Evolutionary conservation across 1,140 invertebrate genomes (phyloP).

Genomic region (Bombus sibiricus): DNA sequence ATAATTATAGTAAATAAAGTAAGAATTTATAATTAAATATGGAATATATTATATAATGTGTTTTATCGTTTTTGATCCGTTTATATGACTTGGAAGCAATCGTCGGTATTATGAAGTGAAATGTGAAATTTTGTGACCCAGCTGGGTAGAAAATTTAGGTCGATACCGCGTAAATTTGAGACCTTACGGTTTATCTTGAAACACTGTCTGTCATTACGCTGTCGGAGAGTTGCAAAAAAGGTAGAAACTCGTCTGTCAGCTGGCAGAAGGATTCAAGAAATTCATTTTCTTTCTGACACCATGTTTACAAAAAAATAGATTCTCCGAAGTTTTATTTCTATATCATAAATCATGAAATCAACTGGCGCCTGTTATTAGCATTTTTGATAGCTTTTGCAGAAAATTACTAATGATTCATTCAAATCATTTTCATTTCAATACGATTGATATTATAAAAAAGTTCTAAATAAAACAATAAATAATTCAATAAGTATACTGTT

Average conservation of each 20-base stretch:
- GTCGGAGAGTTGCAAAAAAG: background rate
- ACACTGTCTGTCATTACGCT: background rate
- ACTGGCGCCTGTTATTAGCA: background rate
- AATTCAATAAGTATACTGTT: background rate
- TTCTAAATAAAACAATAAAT: background rate
- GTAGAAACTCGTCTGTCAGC: conserved; percentile 19
- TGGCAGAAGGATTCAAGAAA: conserved; percentile 12
- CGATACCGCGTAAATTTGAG: background rate
- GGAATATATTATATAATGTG: background rate
- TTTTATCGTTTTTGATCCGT: background rate
- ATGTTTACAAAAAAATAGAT: background rate
- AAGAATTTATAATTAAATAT: too few relatives aligned
- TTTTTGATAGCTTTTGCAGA: background rate
- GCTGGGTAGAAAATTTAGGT: background rate
- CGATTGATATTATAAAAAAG: background rate
- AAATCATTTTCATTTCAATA: background rate
- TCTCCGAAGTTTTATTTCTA: background rate
- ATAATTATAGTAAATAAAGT: too few relatives aligned
- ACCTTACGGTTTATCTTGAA: background rate
- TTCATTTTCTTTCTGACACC: background rate
- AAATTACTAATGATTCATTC: background rate
- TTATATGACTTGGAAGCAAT: background rate
- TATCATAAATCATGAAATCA: background rate
- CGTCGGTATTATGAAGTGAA: background rate
- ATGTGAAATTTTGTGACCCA: conserved; percentile 30